phyloP scores from a whole-genome alignment of 2,797 vertebrate species.

The Falco biarmicus region DNA sequence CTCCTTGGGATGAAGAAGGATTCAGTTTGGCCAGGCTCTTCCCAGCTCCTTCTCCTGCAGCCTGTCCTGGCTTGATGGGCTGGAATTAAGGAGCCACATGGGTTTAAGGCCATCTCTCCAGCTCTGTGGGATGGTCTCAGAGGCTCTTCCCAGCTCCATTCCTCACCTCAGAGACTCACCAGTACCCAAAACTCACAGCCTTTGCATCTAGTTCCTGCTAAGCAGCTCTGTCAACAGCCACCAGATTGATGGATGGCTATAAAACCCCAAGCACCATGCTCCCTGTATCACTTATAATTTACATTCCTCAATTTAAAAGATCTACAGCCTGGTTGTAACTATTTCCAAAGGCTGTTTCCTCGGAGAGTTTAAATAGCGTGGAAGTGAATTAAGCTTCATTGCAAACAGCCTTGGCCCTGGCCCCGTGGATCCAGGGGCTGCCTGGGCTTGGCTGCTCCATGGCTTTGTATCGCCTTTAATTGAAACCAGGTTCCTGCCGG shows the following conservation, averaged over 20 bases:
- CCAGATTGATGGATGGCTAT: neutral
- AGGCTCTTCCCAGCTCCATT: neutral
- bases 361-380: neutral
- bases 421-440: neutral
- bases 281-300: constrained; percentile 39
- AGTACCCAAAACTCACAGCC: neutral
- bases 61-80: neutral
- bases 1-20: neutral
- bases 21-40: neutral
- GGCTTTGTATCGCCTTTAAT: fast-evolving
- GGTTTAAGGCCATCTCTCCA: fast-evolving
- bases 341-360: constrained; percentile 31
- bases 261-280: neutral
- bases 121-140: neutral
- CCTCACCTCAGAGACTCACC: fast-evolving
- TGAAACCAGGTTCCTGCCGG: neutral
- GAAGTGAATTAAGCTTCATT: neutral
- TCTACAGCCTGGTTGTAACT: constrained; percentile 19
- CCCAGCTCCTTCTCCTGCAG: neutral
- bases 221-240: neutral
- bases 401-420: neutral
- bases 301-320: constrained; percentile 36
- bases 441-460: fast-evolving
- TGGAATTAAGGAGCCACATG: fast-evolving
- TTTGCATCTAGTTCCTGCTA: neutral